Evolutionary conservation across 2,888 invertebrate genomes (phyloP), one percentile per base, ranked within the genome.

Genomic region (Drosophila greeni): DNA sequence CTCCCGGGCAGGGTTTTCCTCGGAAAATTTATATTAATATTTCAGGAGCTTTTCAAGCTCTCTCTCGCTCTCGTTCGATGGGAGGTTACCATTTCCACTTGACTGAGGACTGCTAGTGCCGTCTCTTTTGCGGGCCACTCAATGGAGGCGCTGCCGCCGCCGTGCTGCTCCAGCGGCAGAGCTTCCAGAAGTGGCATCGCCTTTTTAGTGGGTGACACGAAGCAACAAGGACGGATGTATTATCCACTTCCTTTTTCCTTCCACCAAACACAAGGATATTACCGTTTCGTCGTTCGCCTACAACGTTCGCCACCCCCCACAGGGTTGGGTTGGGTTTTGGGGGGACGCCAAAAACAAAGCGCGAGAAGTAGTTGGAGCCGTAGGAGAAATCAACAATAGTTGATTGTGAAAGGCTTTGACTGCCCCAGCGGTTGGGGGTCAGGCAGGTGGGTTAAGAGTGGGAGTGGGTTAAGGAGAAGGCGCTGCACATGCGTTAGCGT

Each of bases 221-320:
- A 88, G 88, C 88, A 89, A 89, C 88, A 89, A 88, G 89, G 89
- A 89, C 88, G 89, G 89, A 89, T 89, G 88, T 88, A 89, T 88
- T 88, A 88, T 89, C 88, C 88, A 89, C 89, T 89, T 89, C 89
- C 89, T 89, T 89, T 88, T 89, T 89, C 89, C 89, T 89, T 89
- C 88, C 88, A 88, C 88, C 88, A 88, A 88, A 88, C 88, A 88
- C 88, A 88, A 88, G 88, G 88, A 88, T 88, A 88, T 88, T 88
- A 88, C 88, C 88, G 88, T 88, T 88, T 88, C 88, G 88, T 87
- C 86, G 86, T 85, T 82, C 77, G 66, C 72, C 74, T 75, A 72
- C 78, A 64, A 69, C 58, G 49, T n/a, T n/a, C 61, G 49, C 53
- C 53, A 58, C 66, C 49, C 26, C 23, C 8, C 23, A 23, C n/a